Evolutionary conservation across 2,113 vertebrate species (phyloP).

Genomic region (Sceloporus tristichus): DNA sequence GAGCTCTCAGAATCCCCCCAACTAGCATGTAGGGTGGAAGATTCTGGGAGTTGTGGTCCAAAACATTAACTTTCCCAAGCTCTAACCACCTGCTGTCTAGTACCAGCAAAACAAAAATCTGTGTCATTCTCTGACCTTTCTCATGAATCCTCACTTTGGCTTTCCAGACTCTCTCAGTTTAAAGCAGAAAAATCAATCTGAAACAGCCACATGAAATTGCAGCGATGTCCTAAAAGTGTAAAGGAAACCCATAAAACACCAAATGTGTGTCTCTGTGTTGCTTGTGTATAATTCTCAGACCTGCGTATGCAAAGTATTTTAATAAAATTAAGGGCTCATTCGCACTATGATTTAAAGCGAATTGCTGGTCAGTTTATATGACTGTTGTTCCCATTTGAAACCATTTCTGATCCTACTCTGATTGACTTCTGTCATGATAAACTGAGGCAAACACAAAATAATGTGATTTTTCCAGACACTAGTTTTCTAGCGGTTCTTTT

Average conservation of each 20-base stretch:
- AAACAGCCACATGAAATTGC: neutral
- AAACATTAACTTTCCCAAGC: no score
- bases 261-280: neutral
- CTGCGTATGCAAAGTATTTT: neutral
- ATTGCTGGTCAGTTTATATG: no score
- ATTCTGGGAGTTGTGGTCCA: neutral
- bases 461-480: no score
- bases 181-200: neutral
- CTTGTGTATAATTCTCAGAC: neutral
- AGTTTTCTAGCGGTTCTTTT: no score
- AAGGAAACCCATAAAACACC: neutral
- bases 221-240: neutral
- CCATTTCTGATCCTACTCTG: no score
- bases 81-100: no score
- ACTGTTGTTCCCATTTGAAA: no score
- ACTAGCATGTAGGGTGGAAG: neutral
- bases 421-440: no score
- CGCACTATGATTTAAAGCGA: no score
- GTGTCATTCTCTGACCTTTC: neutral
- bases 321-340: no score
- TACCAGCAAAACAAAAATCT: neutral
- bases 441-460: no score
- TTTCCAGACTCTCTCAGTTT: neutral
- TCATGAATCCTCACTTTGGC: neutral
- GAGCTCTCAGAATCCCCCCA: neutral